phyloP scores from a whole-genome alignment of 2,888 invertebrate genomes.

The Heliothis peltigera region DNA sequence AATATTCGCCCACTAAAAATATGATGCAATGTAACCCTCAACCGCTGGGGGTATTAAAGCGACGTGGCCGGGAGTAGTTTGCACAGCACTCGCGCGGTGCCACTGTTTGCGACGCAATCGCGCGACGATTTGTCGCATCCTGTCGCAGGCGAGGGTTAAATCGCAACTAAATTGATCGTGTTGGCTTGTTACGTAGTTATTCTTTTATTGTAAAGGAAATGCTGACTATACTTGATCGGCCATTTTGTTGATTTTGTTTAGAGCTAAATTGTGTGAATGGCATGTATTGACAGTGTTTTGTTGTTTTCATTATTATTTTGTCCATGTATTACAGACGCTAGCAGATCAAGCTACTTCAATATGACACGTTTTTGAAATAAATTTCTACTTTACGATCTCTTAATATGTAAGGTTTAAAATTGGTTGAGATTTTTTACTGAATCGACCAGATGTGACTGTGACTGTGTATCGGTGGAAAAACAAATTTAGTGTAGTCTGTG shows the following conservation, averaged over 20 bases:
- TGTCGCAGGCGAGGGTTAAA: conserved; percentile 48
- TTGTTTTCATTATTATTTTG: not conserved
- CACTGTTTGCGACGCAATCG: conserved; percentile 61
- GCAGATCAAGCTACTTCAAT: too few relatives aligned
- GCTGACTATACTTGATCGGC: not conserved
- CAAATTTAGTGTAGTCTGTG: too few relatives aligned
- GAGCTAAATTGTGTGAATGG: not conserved
- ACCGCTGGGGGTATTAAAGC: conserved; percentile 41
- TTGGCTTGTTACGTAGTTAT: conserved; percentile 15
- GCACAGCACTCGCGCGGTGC: conserved; percentile 54
- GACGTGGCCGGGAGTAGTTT: conserved; percentile 51
- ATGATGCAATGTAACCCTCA: conserved; percentile 36
- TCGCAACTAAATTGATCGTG: conserved; percentile 50
- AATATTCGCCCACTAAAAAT: conserved; percentile 29
- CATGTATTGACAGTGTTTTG: not conserved
- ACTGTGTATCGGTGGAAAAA: too few relatives aligned
- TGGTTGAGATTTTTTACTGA: too few relatives aligned
- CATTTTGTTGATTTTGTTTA: not conserved
- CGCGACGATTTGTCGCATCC: conserved; percentile 50
- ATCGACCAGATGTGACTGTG: too few relatives aligned
- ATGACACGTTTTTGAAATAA: too few relatives aligned
- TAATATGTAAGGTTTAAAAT: too few relatives aligned
- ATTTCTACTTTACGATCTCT: too few relatives aligned
- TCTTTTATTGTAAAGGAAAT: not conserved
- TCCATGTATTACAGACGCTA: too few relatives aligned